A percentile compares a stretch with the other conserved stretches of the same genome.
Evolutionary conservation across 2,113 vertebrate species (phyloP).

Genomic region (Bubalus kerabau): DNA sequence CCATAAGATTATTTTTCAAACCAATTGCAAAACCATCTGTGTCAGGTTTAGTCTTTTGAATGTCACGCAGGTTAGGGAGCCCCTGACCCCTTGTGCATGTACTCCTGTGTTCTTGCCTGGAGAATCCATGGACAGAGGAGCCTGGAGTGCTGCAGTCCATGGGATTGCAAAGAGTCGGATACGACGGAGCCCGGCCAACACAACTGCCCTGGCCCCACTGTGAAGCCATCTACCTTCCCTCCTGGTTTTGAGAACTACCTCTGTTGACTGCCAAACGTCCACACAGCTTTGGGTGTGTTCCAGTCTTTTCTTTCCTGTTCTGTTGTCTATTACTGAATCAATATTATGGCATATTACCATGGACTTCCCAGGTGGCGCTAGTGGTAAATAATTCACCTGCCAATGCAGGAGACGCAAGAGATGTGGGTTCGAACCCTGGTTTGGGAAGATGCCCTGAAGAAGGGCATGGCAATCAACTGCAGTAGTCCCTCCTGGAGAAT

Average conservation of each 20-base stretch:
- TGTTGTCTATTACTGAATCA: background rate
- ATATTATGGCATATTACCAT: accelerated
- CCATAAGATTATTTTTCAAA: background rate
- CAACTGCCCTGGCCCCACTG: accelerated
- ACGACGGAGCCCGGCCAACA: accelerated
- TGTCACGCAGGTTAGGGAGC: background rate
- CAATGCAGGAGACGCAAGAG: background rate
- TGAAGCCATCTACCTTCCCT: background rate
- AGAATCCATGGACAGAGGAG: background rate
- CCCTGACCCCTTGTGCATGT: background rate
- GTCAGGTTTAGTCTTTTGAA: background rate
- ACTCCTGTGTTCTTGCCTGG: background rate
- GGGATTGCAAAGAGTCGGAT: background rate
- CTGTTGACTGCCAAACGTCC: background rate
- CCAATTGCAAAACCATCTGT: background rate
- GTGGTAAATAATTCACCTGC: background rate
- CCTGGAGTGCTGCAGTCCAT: background rate
- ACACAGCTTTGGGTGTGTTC: background rate
- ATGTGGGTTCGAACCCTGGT: background rate
- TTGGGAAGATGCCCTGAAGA: background rate
- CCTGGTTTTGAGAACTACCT: background rate
- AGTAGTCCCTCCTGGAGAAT: background rate
- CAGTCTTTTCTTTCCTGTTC: background rate
- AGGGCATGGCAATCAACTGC: background rate
- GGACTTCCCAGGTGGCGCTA: background rate